Percentiles rank a stretch among this genome's conserved stretches.
Evolutionary conservation across 2,113 vertebrate genomes (phyloP).

Genomic region (Ammodytes marinus): DNA sequence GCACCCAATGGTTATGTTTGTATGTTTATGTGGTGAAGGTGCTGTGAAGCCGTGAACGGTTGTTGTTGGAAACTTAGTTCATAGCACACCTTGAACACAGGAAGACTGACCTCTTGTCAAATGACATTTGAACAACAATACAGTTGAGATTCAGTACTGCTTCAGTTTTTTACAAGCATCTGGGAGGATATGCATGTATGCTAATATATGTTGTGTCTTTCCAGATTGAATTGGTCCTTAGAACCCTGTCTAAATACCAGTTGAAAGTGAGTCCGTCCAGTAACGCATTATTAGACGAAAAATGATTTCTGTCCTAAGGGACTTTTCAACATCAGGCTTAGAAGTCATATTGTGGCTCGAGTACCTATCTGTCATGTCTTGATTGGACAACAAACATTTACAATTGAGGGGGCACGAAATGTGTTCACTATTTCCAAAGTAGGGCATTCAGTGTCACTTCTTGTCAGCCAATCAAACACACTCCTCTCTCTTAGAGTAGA

Average conservation of each 20-base stretch:
- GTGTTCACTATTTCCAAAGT: slow-evolving; percentile 4
- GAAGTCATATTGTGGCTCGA: too few relatives aligned
- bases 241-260: too few relatives aligned
- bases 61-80: neutral
- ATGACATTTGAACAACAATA: too few relatives aligned
- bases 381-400: neutral
- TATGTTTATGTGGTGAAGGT: neutral
- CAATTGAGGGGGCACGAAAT: neutral
- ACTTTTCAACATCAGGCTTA: neutral
- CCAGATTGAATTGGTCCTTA: too few relatives aligned
- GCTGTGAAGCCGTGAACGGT: neutral
- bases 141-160: too few relatives aligned
- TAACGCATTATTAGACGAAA: neutral
- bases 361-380: neutral
- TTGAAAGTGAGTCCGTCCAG: too few relatives aligned
- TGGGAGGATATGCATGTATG: too few relatives aligned
- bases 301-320: neutral
- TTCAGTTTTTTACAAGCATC: too few relatives aligned
- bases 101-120: neutral
- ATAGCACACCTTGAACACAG: neutral
- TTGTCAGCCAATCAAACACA: slow-evolving; percentile 43
- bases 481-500: slow-evolving; percentile 12
- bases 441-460: slow-evolving; percentile 20
- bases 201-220: too few relatives aligned
- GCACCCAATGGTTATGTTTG: neutral